Evolutionary conservation across 1,140 invertebrate genomes (phyloP), one percentile per base, ranked within the genome.

Genomic region (Drosophila asahinai): DNA sequence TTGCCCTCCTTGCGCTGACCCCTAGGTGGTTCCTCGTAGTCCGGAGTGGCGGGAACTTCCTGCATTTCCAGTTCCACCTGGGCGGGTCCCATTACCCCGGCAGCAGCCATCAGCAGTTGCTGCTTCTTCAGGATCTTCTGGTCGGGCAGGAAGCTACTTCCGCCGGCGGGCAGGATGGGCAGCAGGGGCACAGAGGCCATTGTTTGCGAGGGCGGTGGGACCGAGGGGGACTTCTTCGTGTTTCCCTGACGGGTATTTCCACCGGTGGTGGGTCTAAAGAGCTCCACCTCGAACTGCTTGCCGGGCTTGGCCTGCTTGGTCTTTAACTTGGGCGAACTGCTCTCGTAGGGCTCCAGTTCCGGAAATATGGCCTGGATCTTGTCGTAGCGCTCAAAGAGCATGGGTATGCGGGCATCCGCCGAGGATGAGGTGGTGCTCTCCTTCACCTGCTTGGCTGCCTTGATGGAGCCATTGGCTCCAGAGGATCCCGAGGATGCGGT

Each of bases 341-440:
- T 62, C n/a, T 78, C 80, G 38, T 93, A 93, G 6, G 95, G 95
- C 61, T 95, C 95, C 66, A 96, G 94, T 74, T 95, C 94, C 0
- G 96, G 96, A 86, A 96, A 96, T 47, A 97, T 96, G 74, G 96
- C 94, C 83, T 96, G 95, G 43, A 96, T 95, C 93, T 96, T 96
- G 48, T 95, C 95, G 81, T 96, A 96, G 60, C 95, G 94, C 90
- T 96, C 95, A 91, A 96, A 96, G 27, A 96, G 94, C 82, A 93
- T 95, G n/a, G 95, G 96, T 90, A 96, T 96, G 91, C 92, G 86
- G 14, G 86, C 82, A 36, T 89, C 84, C 15, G 67, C 48, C 1
- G 57, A 12, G 8, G 61, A 5, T 11, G 63, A 55, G 1, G 71
- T 43, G 64, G 19, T 65, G 49, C 49, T 94, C 60, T 94, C 94